Conservation (phyloP, 2,113 vertebrate species). For the Scartelaos histophorus region DNA sequence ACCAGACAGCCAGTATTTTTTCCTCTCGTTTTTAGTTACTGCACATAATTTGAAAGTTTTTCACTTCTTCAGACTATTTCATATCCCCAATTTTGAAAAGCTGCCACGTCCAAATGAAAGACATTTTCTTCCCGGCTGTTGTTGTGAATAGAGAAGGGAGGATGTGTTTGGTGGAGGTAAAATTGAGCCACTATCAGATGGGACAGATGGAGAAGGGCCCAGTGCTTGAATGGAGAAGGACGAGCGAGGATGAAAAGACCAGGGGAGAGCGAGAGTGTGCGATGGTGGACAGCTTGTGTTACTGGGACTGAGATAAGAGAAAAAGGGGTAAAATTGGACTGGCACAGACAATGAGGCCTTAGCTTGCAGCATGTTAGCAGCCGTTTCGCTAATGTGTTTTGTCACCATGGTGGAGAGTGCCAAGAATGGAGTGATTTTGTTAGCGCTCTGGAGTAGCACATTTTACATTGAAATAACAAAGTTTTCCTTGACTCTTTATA, state of each 20-base stretch:
- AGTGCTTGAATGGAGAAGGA: conserved; percentile 21
- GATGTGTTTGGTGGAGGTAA: conserved; percentile 7
- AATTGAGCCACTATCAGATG: conserved; percentile 35
- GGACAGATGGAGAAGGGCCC: conserved; percentile 45
- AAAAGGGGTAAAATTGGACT: conserved; percentile 5
- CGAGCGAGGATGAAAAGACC: conserved; percentile 29
- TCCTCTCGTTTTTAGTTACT: no score
- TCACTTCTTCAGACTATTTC: neutral
- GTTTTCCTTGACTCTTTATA: no score
- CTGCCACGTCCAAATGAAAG: conserved; percentile 1
- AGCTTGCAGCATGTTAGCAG: neutral
- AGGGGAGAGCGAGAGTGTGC: conserved; percentile 12
- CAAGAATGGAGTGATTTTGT: neutral
- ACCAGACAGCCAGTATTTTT: no score
- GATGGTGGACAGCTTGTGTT: conserved; percentile 36
- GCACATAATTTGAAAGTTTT: neutral
- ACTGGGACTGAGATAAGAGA: conserved; percentile 24
- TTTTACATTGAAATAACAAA: no score
- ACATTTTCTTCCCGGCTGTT: neutral
- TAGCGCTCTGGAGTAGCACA: neutral
- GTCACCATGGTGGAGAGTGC: conserved; percentile 14
- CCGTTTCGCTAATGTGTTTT: neutral
- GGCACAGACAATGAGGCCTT: neutral
- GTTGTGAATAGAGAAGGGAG: neutral
- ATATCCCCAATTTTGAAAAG: neutral